Conservation (phyloP, 2,888 invertebrate genomes). For the Diarsia rubi region DNA sequence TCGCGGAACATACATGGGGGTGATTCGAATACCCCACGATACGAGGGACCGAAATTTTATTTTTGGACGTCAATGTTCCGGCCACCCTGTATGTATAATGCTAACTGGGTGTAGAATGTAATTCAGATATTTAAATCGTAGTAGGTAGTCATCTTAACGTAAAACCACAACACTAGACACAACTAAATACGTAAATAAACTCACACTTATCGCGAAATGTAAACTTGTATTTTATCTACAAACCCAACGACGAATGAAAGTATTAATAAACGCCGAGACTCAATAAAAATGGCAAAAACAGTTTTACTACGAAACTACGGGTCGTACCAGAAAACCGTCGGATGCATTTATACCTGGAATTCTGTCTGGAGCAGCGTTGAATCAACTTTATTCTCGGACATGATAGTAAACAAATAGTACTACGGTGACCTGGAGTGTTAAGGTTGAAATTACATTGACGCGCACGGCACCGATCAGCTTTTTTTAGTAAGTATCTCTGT, state of each 20-base stretch:
- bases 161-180: neutral
- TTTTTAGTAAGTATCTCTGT: neutral
- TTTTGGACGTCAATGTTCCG: no score
- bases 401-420: slow-evolving; percentile 7
- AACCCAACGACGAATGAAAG: slow-evolving; percentile 14
- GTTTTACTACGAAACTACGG: neutral
- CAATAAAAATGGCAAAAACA: slow-evolving; percentile 1
- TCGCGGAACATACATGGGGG: no score
- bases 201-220: neutral
- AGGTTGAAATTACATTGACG: neutral
- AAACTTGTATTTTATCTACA: slow-evolving; percentile 21
- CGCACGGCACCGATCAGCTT: no score
- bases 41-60: no score
- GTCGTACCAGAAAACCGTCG: slow-evolving; percentile 20
- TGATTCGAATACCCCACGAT: no score
- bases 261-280: slow-evolving; percentile 10
- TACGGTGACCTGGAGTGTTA: neutral
- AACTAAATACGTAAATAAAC: no score
- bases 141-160: neutral
- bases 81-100: no score
- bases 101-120: neutral
- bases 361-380: slow-evolving; percentile 13
- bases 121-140: neutral
- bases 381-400: neutral
- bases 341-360: slow-evolving; percentile 16